Conservation (phyloP, 1,140 invertebrate genomes). For the Vanessa tameamea region DNA sequence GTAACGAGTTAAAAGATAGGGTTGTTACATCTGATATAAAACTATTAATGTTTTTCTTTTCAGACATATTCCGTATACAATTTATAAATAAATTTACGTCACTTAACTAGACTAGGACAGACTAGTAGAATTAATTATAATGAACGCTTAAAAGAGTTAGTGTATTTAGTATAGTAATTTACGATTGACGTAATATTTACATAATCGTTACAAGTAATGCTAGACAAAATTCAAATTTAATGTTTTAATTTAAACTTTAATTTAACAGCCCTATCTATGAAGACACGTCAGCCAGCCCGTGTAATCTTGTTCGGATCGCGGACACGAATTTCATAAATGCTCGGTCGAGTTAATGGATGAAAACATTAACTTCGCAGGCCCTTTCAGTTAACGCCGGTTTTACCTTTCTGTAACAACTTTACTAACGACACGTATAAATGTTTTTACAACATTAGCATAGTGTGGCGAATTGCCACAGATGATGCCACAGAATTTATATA, state of each 20-base stretch:
- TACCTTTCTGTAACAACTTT: background rate
- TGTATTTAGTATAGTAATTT: too few relatives aligned
- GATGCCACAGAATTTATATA: too few relatives aligned
- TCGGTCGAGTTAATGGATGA: constrained; percentile 74
- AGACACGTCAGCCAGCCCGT: constrained; percentile 65
- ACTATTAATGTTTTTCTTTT: too few relatives aligned
- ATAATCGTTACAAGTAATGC: too few relatives aligned
- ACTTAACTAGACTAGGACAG: too few relatives aligned
- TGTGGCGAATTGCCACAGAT: too few relatives aligned
- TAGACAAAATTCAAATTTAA: background rate
- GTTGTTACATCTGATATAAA: constrained; percentile 1
- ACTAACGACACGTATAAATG: background rate
- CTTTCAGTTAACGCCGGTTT: constrained; percentile 34
- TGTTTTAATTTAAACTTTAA: background rate
- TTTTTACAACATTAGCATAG: too few relatives aligned
- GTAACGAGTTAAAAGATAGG: constrained; percentile 52
- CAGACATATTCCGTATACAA: too few relatives aligned
- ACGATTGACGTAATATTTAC: too few relatives aligned
- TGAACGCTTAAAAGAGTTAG: too few relatives aligned
- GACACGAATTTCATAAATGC: constrained; percentile 76
- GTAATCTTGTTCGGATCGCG: constrained; percentile 74
- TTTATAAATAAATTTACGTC: too few relatives aligned
- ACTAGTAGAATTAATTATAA: too few relatives aligned
- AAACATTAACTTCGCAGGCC: constrained; percentile 71
- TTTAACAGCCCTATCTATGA: constrained; percentile 55